Evolutionary conservation across 2,797 vertebrate species (phyloP).

Genomic region (Synanceia verrucosa): DNA sequence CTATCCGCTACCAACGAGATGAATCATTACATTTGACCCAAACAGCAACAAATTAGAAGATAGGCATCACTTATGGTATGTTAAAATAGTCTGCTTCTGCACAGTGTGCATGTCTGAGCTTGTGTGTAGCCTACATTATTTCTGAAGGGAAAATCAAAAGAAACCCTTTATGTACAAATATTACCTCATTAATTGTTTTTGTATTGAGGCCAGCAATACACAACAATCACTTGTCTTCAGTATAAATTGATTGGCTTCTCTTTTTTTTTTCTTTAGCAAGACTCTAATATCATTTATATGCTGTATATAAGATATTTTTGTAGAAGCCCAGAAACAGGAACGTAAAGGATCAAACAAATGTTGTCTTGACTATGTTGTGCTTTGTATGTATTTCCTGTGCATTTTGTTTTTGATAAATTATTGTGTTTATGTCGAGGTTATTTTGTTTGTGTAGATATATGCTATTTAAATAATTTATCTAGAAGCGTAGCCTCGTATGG

Average conservation of each 20-base stretch:
- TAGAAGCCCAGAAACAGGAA: slow-evolving; percentile 87
- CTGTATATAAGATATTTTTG: slow-evolving; percentile 96
- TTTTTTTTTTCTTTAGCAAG: slow-evolving; percentile 82
- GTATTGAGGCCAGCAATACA: slow-evolving; percentile 87
- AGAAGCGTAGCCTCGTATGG: slow-evolving; percentile 92
- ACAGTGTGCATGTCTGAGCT: slow-evolving; percentile 78
- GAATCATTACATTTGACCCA: slow-evolving; percentile 25
- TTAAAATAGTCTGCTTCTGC: slow-evolving; percentile 58
- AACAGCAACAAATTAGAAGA: slow-evolving; percentile 15
- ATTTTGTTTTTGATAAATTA: slow-evolving; percentile 92
- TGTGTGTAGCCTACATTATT: slow-evolving; percentile 74
- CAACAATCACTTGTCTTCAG: slow-evolving; percentile 82
- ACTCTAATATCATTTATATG: slow-evolving; percentile 88
- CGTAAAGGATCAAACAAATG: slow-evolving; percentile 82
- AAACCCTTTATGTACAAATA: slow-evolving; percentile 94
- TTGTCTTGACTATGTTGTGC: slow-evolving; percentile 79
- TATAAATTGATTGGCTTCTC: slow-evolving; percentile 84
- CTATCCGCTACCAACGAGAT: slow-evolving; percentile 40
- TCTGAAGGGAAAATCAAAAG: slow-evolving; percentile 74
- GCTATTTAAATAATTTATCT: slow-evolving; percentile 99
- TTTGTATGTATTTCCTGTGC: slow-evolving; percentile 87
- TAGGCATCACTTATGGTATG: slow-evolving; percentile 23
- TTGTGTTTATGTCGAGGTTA: slow-evolving; percentile 89
- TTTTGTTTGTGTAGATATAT: slow-evolving; percentile 96
- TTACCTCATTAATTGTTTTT: slow-evolving; percentile 98